Evolutionary conservation across 2,797 vertebrate species (phyloP).

Genomic region (Peromyscus nudipes): DNA sequence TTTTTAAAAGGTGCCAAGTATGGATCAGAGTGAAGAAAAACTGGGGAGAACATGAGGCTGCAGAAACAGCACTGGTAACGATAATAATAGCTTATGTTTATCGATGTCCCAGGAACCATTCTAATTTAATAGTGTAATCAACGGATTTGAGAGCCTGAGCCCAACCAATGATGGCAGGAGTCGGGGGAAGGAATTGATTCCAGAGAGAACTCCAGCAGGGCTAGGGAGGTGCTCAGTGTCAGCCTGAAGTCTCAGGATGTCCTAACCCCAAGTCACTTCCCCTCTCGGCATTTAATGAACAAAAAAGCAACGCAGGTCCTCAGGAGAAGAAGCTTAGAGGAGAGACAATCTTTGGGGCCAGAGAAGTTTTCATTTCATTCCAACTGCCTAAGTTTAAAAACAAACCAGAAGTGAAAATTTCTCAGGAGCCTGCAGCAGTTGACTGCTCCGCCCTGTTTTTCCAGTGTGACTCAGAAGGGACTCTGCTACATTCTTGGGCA

Average conservation of each 20-base stretch:
- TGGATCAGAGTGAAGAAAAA: slow-evolving; percentile 7
- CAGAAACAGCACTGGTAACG: slow-evolving; percentile 48
- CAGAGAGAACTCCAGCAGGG: neutral
- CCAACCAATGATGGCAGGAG: neutral
- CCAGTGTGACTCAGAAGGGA: neutral
- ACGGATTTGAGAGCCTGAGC: slow-evolving; percentile 31
- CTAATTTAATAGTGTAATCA: slow-evolving; percentile 56
- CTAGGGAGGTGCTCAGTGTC: neutral
- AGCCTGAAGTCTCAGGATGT: neutral
- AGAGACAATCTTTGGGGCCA: neutral
- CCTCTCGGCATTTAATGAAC: neutral
- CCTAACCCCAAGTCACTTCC: neutral
- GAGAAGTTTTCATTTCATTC: neutral
- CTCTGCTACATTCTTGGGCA: neutral
- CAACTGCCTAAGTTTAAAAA: neutral
- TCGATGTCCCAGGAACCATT: neutral
- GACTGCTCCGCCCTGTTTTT: neutral
- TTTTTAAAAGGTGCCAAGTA: slow-evolving; percentile 59
- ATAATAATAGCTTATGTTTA: slow-evolving; percentile 61
- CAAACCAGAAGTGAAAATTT: neutral
- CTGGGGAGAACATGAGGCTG: slow-evolving; percentile 8
- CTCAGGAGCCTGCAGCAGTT: neutral
- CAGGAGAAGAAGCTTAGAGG: neutral
- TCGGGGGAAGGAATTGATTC: neutral
- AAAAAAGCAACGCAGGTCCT: neutral